Evolutionary conservation across 37 sponge, comb jelly and placozoan species (phyloP), one percentile per base, ranked within the genome.

Genomic region (Hormiphora californensis): DNA sequence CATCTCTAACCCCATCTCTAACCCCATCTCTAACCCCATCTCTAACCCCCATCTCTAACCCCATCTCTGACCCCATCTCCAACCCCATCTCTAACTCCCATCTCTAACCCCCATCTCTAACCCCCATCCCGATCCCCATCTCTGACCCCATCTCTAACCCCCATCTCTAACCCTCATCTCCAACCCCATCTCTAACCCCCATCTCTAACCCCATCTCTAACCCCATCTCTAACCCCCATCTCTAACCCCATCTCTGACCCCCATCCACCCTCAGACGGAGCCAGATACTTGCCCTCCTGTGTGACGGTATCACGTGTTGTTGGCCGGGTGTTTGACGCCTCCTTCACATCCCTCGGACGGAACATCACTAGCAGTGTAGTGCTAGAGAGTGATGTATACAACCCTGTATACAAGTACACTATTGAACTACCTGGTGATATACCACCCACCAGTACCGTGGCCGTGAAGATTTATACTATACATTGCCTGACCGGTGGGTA

Each of bases 351-450:
- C 3, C n/a, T 73, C 28, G 81, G 81, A 73, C 81, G 46, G 46
- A 43, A 73, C 27, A 73, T 73, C 41, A 43, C 81, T 7, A 21
- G 28, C 44, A 33, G 81, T 39, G 46, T 73, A 23, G 81, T 73
- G 1, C 44, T 73, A 21, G 81, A 73, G 39, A 73, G 81, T 41
- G 81, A 73, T 19, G 38, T 73, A 9, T 73, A 73, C 44, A 73
- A 73, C 46, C 81, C 81, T 27, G 38, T 73, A 8, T 73, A 73
- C 81, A 73, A 73, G 46, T 73, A 73, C 81, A 73, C 11, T 40
- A 46, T 73, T 1, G n/a, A 73, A 36, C 1, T 73, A 28, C 81
- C 81, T 73, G 81, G 81, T 21, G 23, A 39, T 30, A 7, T 73
- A 46, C 81, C 81, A 73, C 19, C 9, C 19, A 73, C 41, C 44